phyloP scores from a whole-genome alignment of 2,113 vertebrate genomes.

The Leiothrix lutea region DNA sequence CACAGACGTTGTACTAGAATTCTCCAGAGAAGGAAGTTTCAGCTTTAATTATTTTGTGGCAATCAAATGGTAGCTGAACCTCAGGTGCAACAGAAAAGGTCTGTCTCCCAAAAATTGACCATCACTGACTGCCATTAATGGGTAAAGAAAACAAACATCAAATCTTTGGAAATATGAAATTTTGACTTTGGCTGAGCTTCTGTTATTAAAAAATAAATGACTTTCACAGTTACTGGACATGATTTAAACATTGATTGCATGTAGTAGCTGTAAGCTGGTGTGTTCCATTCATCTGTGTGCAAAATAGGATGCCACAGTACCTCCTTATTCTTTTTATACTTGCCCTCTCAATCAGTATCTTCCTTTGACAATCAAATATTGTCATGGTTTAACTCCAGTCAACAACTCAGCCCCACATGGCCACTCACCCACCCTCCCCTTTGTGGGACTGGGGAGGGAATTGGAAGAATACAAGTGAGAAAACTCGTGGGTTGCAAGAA shows the following conservation, averaged over 20 bases:
- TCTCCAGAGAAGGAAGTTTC: not conserved
- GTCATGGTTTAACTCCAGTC: not conserved
- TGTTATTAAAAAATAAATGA: not conserved
- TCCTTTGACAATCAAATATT: not conserved
- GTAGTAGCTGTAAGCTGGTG: not conserved
- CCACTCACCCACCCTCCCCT: not conserved
- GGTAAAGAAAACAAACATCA: not conserved
- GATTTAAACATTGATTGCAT: not conserved
- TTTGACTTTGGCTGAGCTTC: not conserved
- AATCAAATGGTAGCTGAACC: not conserved
- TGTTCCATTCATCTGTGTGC: not conserved
- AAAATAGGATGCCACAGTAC: not conserved
- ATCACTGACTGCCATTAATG: not conserved
- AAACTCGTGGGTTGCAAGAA: fast-evolving
- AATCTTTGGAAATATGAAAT: not conserved
- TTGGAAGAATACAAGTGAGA: not conserved
- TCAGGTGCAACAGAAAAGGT: not conserved
- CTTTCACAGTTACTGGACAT: not conserved
- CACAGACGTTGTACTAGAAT: not conserved
- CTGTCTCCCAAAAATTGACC: not conserved
- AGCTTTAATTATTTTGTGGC: not conserved
- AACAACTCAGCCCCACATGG: not conserved
- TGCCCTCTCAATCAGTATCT: not conserved
- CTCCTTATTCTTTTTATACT: not conserved
- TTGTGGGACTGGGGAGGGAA: not conserved